These are phyloP conservation scores for Montipora efflorescens DNA, from an alignment of 64 coral and sea anemone genomes.

Conservation along the genomic window DNA sequence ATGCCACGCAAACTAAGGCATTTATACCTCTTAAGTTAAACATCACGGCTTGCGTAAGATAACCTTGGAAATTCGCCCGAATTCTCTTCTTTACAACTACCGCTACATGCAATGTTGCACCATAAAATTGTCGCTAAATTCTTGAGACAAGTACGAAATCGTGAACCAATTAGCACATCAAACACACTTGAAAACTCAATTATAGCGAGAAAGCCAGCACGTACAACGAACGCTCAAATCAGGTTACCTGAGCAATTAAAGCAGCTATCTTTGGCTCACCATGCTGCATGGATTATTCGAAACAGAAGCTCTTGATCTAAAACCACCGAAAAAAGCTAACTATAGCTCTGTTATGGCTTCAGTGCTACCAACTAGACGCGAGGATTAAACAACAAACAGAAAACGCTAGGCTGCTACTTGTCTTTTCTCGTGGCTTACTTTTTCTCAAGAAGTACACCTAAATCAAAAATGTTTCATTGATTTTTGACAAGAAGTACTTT, in stretches of 20 bases:
- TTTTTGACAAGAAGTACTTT: no score
- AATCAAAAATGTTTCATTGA: no score
- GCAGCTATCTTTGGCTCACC: not conserved
- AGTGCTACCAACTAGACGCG: no score
- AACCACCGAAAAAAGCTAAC: not conserved
- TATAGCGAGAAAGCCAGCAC: not conserved
- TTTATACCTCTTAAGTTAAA: not conserved
- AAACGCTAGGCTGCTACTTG: no score
- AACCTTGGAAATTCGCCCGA: not conserved
- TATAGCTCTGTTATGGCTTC: not conserved
- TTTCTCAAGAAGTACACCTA: no score
- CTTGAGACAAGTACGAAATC: not conserved
- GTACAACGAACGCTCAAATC: not conserved
- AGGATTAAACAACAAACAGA: no score
- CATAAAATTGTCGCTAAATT: not conserved
- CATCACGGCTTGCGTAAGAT: not conserved
- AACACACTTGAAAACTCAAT: not conserved
- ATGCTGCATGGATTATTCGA: not conserved
- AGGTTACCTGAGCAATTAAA: not conserved
- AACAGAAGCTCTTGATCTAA: not conserved
- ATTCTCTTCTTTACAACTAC: not conserved
- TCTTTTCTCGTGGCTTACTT: no score
- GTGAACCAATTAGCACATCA: not conserved
- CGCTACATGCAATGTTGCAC: not conserved
- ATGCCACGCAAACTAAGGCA: not conserved